Percentiles rank a stretch among this genome's conserved stretches.
Conservation (phyloP, 2,113 vertebrate species). For the Raja brachyura region DNA sequence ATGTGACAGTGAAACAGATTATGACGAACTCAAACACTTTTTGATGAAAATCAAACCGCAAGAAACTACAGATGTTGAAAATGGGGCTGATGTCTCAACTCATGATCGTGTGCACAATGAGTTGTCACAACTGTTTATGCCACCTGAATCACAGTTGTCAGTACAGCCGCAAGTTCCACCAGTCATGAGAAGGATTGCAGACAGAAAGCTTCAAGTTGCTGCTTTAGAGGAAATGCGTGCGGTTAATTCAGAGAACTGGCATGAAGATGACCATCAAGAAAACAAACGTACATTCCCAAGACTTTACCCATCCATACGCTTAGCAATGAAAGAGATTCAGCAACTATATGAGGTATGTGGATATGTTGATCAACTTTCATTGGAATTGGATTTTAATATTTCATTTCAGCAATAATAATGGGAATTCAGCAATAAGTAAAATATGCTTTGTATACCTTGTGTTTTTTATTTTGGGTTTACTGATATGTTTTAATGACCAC, state of each 20-base stretch:
- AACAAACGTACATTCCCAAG: constrained; percentile 43
- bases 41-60: rapidly evolving
- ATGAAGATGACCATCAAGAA: background rate
- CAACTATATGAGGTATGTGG: constrained; percentile 49
- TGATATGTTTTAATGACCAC: background rate
- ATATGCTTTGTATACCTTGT: background rate
- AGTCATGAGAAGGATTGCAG: constrained; percentile 40
- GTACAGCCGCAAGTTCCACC: constrained; percentile 38
- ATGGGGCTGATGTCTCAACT: constrained; percentile 1
- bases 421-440: no score
- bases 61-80: background rate
- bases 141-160: background rate
- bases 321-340: constrained; percentile 59
- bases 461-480: background rate
- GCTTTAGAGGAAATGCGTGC: constrained; percentile 11
- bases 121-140: constrained; percentile 45
- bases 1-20: constrained; percentile 49
- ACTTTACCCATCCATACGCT: constrained; percentile 54
- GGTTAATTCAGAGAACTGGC: constrained; percentile 28
- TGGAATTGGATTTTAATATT: constrained; percentile 18
- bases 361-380: background rate
- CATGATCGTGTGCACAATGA: constrained; percentile 42
- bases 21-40: constrained; percentile 47
- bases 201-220: constrained; percentile 39
- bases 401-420: background rate